Percentiles rank a stretch among this genome's conserved stretches.
These are phyloP conservation scores for Euleptes europaea DNA, from an alignment of 2,113 vertebrate species.

Conservation along the genomic window DNA sequence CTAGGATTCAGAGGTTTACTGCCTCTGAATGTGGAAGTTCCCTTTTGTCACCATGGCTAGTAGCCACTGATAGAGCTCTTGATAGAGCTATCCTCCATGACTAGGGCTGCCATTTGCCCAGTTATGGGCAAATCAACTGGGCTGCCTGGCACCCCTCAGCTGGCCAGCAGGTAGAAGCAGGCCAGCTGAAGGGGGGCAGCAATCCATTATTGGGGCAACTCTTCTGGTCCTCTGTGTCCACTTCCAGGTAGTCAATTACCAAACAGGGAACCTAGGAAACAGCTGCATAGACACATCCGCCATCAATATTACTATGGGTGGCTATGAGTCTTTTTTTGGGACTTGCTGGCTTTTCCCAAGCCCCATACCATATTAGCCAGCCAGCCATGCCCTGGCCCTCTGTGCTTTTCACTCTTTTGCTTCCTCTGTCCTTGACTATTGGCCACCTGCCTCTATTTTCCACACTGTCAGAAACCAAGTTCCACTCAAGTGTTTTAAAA, in stretches of 20 bases:
- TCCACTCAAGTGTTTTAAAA: neutral
- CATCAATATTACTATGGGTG: neutral
- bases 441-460: neutral
- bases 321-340: neutral
- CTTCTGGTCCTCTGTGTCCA: too few species aligned
- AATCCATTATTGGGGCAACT: too few species aligned
- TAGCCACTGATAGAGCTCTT: too few species aligned
- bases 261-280: neutral
- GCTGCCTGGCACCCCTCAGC: too few species aligned
- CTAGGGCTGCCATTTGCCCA: too few species aligned
- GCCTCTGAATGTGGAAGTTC: too few species aligned
- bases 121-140: too few species aligned
- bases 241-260: neutral
- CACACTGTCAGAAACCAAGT: neutral
- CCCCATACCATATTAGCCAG: neutral
- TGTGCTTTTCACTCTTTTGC: neutral
- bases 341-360: neutral
- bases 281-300: neutral
- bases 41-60: too few species aligned
- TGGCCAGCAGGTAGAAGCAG: too few species aligned
- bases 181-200: too few species aligned
- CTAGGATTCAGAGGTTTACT: too few species aligned
- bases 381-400: neutral
- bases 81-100: too few species aligned
- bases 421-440: neutral